Conservation (phyloP, 2,888 invertebrate species). For the Dusona sp. region DNA sequence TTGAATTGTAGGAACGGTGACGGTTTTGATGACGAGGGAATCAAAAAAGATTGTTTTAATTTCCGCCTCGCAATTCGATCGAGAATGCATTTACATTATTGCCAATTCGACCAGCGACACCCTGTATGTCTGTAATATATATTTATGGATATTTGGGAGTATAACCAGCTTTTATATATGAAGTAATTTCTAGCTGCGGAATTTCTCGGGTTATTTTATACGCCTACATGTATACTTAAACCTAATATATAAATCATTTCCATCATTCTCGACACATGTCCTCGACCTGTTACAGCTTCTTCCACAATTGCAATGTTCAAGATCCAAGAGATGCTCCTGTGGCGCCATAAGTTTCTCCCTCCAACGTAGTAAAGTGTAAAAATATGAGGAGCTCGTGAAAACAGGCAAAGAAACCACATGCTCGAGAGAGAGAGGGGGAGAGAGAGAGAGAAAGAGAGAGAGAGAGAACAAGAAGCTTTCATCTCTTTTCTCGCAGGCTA, state of each 20-base stretch:
- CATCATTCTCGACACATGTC: conserved; percentile 10
- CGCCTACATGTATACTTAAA: background rate
- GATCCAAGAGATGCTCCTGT: background rate
- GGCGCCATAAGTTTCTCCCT: conserved; percentile 44
- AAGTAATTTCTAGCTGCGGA: background rate
- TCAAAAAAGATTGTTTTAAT: background rate
- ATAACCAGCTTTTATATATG: conserved; percentile 34
- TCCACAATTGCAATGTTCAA: conserved; percentile 18
- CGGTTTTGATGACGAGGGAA: background rate
- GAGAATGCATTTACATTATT: background rate
- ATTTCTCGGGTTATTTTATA: conserved; percentile 21
- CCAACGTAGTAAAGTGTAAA: background rate
- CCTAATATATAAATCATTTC: background rate
- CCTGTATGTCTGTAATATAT: background rate
- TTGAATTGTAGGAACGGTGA: background rate
- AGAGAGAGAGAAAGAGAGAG: too few species aligned
- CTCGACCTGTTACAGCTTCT: conserved; percentile 35
- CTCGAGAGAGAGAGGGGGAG: background rate
- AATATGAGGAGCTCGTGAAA: conserved; percentile 19
- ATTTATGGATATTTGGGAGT: background rate
- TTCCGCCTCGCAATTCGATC: background rate
- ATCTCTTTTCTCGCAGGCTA: background rate
- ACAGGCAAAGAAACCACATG: conserved; percentile 29
- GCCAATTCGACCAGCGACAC: background rate
- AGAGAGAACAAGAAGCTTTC: background rate